Evolutionary conservation across 2,888 invertebrate genomes (phyloP).

Genomic region (Ectemnius continuus): DNA sequence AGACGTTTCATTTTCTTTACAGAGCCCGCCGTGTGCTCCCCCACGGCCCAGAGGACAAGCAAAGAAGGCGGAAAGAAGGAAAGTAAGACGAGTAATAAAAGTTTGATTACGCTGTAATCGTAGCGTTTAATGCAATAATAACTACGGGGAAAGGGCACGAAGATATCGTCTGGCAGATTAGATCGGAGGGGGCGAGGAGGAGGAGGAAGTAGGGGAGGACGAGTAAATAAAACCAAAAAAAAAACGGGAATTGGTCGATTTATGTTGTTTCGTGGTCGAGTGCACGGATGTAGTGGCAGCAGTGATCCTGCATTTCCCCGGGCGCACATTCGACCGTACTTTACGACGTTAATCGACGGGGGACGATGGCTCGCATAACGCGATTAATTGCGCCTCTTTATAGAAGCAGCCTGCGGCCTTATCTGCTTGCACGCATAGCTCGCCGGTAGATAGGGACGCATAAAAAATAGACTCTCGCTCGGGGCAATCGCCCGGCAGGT

Average conservation of each 20-base stretch:
- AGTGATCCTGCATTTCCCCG: conserved; percentile 6
- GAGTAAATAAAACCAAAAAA: not conserved
- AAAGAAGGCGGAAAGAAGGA: not conserved
- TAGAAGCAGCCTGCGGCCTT: conserved; percentile 3
- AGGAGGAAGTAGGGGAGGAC: too few species aligned
- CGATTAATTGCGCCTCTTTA: conserved; percentile 8
- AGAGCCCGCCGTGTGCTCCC: too few species aligned
- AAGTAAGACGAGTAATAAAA: conserved; percentile 38
- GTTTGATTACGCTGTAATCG: conserved; percentile 40
- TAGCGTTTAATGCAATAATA: conserved; percentile 26
- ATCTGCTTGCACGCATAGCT: not conserved
- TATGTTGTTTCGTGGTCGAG: not conserved
- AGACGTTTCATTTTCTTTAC: conserved; percentile 31
- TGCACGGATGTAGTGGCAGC: not conserved
- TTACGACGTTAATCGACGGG: conserved; percentile 1
- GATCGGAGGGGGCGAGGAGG: not conserved
- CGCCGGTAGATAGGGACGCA: not conserved
- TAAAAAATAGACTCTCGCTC: conserved; percentile 2
- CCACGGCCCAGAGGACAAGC: not conserved
- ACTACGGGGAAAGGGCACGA: not conserved
- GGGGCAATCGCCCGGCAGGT: not conserved
- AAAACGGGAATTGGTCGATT: not conserved
- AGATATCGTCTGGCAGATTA: not conserved
- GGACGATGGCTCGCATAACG: conserved; percentile 4
- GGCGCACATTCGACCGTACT: not conserved